Conservation (phyloP, 2,113 vertebrate genomes). For the Labeo catla region DNA sequence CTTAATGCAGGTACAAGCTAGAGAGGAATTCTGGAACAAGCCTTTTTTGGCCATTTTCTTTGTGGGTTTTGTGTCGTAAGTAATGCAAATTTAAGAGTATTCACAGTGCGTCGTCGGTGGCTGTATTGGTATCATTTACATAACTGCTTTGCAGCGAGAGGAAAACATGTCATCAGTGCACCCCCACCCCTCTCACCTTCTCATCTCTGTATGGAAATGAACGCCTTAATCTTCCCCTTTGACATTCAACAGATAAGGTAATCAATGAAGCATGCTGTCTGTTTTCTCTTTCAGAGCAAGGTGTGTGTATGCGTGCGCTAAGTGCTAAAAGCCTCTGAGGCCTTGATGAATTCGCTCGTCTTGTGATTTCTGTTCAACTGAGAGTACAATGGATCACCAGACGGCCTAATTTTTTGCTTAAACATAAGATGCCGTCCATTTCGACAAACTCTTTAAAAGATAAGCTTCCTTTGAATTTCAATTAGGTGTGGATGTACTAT, state of each 20-base stretch:
- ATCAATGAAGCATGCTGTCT: conserved; percentile 49
- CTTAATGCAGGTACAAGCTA: background rate
- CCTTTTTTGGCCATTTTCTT: conserved; percentile 5
- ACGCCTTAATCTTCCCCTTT: conserved; percentile 50
- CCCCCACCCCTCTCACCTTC: conserved; percentile 17
- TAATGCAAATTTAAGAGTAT: background rate
- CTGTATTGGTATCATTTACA: conserved; percentile 29
- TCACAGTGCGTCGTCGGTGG: background rate
- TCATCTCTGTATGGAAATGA: conserved; percentile 36
- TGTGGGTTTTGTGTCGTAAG: background rate
- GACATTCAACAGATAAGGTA: conserved; percentile 53
- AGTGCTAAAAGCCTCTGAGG: background rate
- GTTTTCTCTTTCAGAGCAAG: conserved; percentile 24
- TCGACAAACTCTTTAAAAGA: background rate
- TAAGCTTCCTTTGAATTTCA: background rate
- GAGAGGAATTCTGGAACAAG: background rate
- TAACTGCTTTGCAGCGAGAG: conserved; percentile 10
- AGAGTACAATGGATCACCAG: background rate
- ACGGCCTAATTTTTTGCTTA: background rate
- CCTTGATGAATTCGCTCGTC: conserved; percentile 16
- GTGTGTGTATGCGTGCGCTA: conserved; percentile 21
- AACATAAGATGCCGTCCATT: background rate
- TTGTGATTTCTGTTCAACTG: background rate
- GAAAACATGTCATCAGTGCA: conserved; percentile 25
- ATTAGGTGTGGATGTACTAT: background rate